Evolutionary conservation across 1,140 invertebrate species (phyloP).

Genomic region (Drosophila virilis): DNA sequence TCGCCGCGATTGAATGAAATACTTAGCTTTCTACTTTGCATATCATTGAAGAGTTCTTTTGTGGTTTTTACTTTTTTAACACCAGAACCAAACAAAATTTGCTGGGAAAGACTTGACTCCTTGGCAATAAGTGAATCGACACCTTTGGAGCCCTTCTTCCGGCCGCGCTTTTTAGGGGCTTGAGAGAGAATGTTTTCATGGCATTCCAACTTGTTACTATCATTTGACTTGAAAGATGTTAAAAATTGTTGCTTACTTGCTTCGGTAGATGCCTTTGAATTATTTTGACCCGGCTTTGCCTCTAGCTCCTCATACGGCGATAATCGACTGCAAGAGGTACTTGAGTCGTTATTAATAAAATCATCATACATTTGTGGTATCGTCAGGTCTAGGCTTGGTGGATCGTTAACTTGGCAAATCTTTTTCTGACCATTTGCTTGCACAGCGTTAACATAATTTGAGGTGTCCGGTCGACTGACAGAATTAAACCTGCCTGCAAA

Average conservation of each 20-base stretch:
- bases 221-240: neutral
- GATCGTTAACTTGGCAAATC: slow-evolving; percentile 23
- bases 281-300: neutral
- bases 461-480: slow-evolving; percentile 14
- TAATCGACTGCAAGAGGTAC: slow-evolving; percentile 61
- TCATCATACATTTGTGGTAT: slow-evolving; percentile 37
- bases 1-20: slow-evolving; percentile 29
- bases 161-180: slow-evolving; percentile 86
- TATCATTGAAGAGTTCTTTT: slow-evolving; percentile 91
- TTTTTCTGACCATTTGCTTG: slow-evolving; percentile 17
- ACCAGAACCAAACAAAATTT: slow-evolving; percentile 84
- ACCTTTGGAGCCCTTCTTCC: slow-evolving; percentile 89
- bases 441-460: slow-evolving; percentile 18
- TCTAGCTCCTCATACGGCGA: slow-evolving; percentile 51
- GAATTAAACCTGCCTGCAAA: slow-evolving; percentile 77
- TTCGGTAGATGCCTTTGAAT: slow-evolving; percentile 38
- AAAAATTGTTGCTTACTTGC: slow-evolving; percentile 18
- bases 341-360: slow-evolving; percentile 56
- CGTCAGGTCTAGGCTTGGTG: slow-evolving; percentile 6
- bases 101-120: slow-evolving; percentile 69
- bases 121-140: slow-evolving; percentile 79
- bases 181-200: slow-evolving; percentile 30
- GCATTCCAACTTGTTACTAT: neutral
- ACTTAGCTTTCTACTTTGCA: slow-evolving; percentile 87
- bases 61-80: slow-evolving; percentile 93